phyloP scores from a whole-genome alignment of 2,113 vertebrate species.

The Cyprinodon variegatus region DNA sequence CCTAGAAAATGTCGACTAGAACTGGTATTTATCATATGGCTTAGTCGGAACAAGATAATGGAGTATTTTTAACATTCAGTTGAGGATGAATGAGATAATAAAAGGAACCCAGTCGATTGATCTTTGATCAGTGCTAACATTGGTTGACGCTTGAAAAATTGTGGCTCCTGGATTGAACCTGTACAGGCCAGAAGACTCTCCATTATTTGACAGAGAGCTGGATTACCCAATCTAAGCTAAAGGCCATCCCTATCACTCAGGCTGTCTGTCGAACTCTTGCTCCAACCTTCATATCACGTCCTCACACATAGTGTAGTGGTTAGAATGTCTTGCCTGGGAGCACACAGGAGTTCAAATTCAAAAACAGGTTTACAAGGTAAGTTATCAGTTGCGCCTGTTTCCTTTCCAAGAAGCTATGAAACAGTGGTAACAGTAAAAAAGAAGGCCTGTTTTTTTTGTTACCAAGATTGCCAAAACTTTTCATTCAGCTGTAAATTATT shows the following conservation, averaged over 20 bases:
- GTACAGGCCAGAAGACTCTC: constrained; percentile 44
- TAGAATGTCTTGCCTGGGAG: constrained; percentile 49
- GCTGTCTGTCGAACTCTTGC: constrained; percentile 51
- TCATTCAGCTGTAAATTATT: not conserved
- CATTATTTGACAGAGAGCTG: constrained; percentile 73
- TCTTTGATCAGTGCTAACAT: constrained; percentile 65
- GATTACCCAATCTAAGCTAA: constrained; percentile 68
- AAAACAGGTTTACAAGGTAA: constrained; percentile 46
- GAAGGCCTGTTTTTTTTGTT: not conserved
- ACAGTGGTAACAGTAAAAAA: not conserved
- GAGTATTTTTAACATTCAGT: constrained; percentile 56
- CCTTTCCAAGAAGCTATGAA: constrained; percentile 15
- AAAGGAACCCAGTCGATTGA: constrained; percentile 59
- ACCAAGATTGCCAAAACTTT: not conserved
- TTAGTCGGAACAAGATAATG: constrained; percentile 20
- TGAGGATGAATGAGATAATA: constrained; percentile 61
- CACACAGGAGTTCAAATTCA: constrained; percentile 53
- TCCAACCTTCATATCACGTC: constrained; percentile 63
- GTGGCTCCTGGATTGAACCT: constrained; percentile 58
- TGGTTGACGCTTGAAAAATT: constrained; percentile 64
- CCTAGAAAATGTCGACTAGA: constrained; percentile 62
- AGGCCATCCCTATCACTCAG: constrained; percentile 73
- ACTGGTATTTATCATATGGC: constrained; percentile 59
- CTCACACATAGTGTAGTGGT: constrained; percentile 50
- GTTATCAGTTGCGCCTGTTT: constrained; percentile 21